Conservation (phyloP, 2,888 invertebrate genomes). For the Phyllotreta cruciferae region DNA sequence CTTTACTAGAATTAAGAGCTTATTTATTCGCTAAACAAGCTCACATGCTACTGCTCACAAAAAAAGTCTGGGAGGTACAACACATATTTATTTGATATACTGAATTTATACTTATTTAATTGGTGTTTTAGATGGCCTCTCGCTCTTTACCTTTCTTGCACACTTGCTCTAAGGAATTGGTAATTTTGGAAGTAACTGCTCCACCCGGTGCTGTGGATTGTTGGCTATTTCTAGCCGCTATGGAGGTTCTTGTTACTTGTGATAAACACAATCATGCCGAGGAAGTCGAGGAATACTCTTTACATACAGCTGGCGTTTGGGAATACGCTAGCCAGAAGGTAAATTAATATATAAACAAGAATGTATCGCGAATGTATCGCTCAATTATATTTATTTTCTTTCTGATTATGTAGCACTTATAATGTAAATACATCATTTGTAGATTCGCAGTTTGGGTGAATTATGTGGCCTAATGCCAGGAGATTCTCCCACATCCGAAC, state of each 20-base stretch:
- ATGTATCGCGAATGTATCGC: too few relatives aligned
- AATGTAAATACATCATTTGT: conserved; percentile 43
- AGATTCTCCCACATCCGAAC: conserved; percentile 80
- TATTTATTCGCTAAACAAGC: conserved; percentile 94
- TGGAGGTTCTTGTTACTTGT: conserved; percentile 84
- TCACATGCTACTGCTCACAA: conserved; percentile 77
- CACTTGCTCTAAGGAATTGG: conserved; percentile 85
- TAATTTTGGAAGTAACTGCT: conserved; percentile 78
- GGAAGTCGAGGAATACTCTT: conserved; percentile 77
- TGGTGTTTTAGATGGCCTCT: conserved; percentile 74
- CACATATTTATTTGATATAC: too few relatives aligned
- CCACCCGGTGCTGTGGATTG: conserved; percentile 87
- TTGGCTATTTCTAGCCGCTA: conserved; percentile 91
- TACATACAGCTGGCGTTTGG: conserved; percentile 86
- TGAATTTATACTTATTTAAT: neutral
- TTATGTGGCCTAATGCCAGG: conserved; percentile 91
- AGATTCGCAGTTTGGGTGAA: conserved; percentile 85
- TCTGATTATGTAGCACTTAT: too few relatives aligned
- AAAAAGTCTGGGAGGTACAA: conserved; percentile 80
- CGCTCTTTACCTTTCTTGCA: conserved; percentile 90
- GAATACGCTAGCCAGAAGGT: conserved; percentile 77
- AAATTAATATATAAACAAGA: too few relatives aligned
- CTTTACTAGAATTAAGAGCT: conserved; percentile 88
- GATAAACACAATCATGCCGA: conserved; percentile 72
- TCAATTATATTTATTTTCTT: too few relatives aligned